These are phyloP conservation scores for Sorex maritimensis DNA, from an alignment of 2,797 vertebrate genomes.

Conservation along the genomic window DNA sequence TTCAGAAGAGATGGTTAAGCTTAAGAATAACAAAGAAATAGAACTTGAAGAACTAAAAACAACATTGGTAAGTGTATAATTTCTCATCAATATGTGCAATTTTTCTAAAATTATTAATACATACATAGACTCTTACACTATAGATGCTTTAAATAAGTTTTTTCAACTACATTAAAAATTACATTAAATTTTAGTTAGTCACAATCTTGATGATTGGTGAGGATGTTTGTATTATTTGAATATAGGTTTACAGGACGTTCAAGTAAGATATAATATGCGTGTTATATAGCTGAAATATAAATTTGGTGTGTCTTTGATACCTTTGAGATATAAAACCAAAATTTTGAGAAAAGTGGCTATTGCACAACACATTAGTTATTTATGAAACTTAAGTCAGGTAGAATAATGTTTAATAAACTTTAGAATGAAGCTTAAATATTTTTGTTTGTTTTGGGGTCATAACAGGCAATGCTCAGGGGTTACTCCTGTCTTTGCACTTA, in stretches of 20 bases:
- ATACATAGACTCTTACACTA: not conserved
- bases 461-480: too few relatives aligned
- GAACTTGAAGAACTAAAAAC: conserved; percentile 92
- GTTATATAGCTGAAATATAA: conserved; percentile 26
- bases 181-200: conserved; percentile 42
- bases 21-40: conserved; percentile 91
- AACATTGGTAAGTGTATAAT: conserved; percentile 91
- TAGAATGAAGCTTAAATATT: conserved; percentile 17
- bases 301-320: conserved; percentile 55
- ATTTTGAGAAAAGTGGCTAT: conserved; percentile 55
- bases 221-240: conserved; percentile 59
- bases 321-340: conserved; percentile 57
- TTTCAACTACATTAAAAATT: conserved; percentile 67
- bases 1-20: conserved; percentile 91
- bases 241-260: conserved; percentile 26
- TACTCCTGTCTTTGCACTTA: too few relatives aligned
- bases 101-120: conserved; percentile 73
- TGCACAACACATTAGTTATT: not conserved
- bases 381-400: conserved; percentile 28
- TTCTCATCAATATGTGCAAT: conserved; percentile 69
- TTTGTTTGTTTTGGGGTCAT: conserved; percentile 30
- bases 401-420: conserved; percentile 51
- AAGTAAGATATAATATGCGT: conserved; percentile 48
- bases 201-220: conserved; percentile 26
- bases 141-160: conserved; percentile 28